These are phyloP conservation scores for Chionomys nivalis DNA, from an alignment of 2,113 vertebrate species.

Conservation along the genomic window DNA sequence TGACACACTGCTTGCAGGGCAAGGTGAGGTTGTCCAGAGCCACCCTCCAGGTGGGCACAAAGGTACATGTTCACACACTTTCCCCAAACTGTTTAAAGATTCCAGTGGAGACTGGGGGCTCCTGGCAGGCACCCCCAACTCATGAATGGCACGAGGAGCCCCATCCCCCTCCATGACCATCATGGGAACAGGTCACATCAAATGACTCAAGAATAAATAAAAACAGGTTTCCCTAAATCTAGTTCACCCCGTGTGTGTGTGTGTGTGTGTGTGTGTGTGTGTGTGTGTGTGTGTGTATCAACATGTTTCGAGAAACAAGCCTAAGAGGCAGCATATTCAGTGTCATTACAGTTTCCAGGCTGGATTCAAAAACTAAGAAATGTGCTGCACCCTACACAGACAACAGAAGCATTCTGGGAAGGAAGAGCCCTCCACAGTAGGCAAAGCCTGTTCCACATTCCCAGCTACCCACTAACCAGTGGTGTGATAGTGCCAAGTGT, in stretches of 20 bases:
- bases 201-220: neutral
- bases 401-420: neutral
- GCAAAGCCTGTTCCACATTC: neutral
- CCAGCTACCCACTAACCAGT: neutral
- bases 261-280: neutral
- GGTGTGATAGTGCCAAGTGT: neutral
- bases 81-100: neutral
- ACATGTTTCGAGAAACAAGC: neutral
- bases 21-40: conserved; percentile 63
- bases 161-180: neutral
- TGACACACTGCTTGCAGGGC: conserved; percentile 78
- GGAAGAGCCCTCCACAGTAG: neutral
- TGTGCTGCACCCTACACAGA: accelerated
- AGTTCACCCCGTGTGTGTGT: accelerated
- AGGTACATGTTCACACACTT: neutral
- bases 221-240: neutral
- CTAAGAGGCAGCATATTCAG: neutral
- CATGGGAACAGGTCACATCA: neutral
- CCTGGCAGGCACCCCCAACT: neutral
- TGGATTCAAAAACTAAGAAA: neutral
- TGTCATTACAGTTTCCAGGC: neutral
- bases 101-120: neutral
- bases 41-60: conserved; percentile 41
- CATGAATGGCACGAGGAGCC: neutral
- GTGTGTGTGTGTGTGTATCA: neutral